A percentile compares a stretch with the other conserved stretches of the same genome.
These are phyloP conservation scores for Dicrostonyx torquatus DNA, from an alignment of 2,797 vertebrate genomes.

Conservation along the genomic window DNA sequence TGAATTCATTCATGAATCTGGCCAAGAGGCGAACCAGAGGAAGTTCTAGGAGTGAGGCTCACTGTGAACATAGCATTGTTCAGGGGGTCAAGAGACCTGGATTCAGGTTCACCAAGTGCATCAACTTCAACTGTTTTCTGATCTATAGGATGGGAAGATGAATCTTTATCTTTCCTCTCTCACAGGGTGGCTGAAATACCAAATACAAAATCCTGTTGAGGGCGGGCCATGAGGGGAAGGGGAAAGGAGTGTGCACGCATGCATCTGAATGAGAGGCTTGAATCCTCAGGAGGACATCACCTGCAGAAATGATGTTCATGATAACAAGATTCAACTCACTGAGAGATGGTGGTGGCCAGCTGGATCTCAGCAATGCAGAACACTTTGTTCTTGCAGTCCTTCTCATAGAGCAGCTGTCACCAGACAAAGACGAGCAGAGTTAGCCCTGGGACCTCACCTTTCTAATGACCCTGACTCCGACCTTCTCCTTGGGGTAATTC, in stretches of 20 bases:
- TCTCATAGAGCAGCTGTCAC: slow-evolving; percentile 85
- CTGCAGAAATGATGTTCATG: neutral
- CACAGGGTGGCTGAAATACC: neutral
- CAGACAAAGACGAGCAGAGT: slow-evolving; percentile 44
- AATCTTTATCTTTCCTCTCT: neutral
- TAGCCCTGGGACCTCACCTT: neutral
- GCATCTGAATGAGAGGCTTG: neutral
- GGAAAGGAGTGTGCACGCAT: neutral
- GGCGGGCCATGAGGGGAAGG: neutral
- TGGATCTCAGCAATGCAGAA: slow-evolving; percentile 81
- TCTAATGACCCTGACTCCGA: neutral
- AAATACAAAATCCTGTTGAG: neutral
- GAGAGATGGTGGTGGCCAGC: slow-evolving; percentile 73
- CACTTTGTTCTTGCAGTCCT: slow-evolving; percentile 80
- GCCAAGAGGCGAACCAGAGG: neutral
- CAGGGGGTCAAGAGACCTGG: neutral
- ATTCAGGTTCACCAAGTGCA: neutral
- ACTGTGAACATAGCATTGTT: neutral
- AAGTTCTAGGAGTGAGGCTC: neutral
- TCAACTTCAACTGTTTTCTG: neutral
- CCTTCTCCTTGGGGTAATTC: neutral
- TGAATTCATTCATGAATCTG: neutral
- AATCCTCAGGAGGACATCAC: neutral
- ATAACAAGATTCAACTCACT: slow-evolving; percentile 78
- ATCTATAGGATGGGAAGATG: neutral